Evolutionary conservation across 2,888 invertebrate species (phyloP), one percentile per base, ranked within the genome.

Genomic region (Cylloceria caligata): DNA sequence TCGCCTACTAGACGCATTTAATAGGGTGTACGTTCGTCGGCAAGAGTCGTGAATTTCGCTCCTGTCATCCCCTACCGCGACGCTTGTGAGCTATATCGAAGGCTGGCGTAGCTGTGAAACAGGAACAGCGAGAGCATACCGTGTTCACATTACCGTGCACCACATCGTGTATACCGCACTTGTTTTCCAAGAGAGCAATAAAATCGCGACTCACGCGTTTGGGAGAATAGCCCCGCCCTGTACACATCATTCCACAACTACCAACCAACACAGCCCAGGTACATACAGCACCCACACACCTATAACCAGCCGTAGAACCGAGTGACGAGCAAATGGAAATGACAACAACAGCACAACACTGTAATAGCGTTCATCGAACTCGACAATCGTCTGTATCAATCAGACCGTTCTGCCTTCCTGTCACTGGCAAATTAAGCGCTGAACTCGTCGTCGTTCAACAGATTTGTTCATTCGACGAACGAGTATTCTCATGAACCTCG

Each of bases 21-120:
- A 89, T 88, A 88, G 88, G 84, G 86, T 87, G 88, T 86, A 85
- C 84, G 83, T 81, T 64, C 55, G 71, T 82, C 71, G 79, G 69
- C 82, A 85, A 86, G 82, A 83, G 81, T 87, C 87, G 87, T 87
- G 88, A 88, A 89, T 88, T 87, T 86, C 86, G 83, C 68, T 30
- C 47, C 77, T 84, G 83, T 84, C 86, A 87, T 85, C 80, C 84
- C 27, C 42, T 42, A 7, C 55, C 11, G 27, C 27, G 27, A 11
- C 27, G 11, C 30, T 57, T 19, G 42, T n/a, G 42, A 45, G 19
- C 45, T n/a, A 24, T 55, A 75, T 13, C 55, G 65, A 39, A 55
- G 27, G 27, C 13, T 27, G 64, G 64, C 52, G 11, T 27, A 55
- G 11, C 62, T 4, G 52, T 34, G 45, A 60, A 62, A 60, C 45